Base-by-base conservation (phyloP, 2,113 vertebrate species). In the Periophthalmodon schlosseri region DNA sequence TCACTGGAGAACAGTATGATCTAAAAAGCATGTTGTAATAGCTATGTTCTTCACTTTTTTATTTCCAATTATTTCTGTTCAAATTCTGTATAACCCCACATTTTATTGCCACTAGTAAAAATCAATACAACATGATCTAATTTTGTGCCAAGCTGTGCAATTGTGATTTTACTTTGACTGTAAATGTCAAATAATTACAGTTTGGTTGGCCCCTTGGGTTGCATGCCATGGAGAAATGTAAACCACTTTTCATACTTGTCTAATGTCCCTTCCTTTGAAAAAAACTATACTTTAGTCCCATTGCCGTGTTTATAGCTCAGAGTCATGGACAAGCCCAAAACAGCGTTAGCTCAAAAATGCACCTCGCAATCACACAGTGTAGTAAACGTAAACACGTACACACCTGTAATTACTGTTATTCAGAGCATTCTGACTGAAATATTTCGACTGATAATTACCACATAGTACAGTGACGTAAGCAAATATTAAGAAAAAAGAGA, bases 361-460 rank as follows among this genome's bases (percentile, higher is more conserved):
- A 52, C 72, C 13, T 58, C 47, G 61, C 72, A 84, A 14, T 67
- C 65, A 58, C n/a, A 74, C 34, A 63, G 60, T 76, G 66, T 20
- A 52, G 63, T 73, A 63, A 20, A 66, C 33, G 39, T 74, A n/a
- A 56, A 72, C 70, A 76, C 61, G 69, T 67, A 54, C 52, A 60
- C 46, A 56, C 18, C 69, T 68, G 70, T 81, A 85, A 87, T 89
- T 87, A 85, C 75, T 84, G 73, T 86, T 75, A 76, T 83, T 67
- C 70, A 72, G 57, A 54, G 12, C 69, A 73, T 83, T 90, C 70
- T 86, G 78, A 73, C 39, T 47, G 58, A 72, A 21, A 50, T 36
- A 36, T 23, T 67, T 34, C 50, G 21, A 67, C 18, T 63, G 50
- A 47, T 80, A 66, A 83, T 88, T 81, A 71, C 50, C 82, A 79